phyloP scores from a whole-genome alignment of 2,113 vertebrate genomes.

The Zosterops pallidus region DNA sequence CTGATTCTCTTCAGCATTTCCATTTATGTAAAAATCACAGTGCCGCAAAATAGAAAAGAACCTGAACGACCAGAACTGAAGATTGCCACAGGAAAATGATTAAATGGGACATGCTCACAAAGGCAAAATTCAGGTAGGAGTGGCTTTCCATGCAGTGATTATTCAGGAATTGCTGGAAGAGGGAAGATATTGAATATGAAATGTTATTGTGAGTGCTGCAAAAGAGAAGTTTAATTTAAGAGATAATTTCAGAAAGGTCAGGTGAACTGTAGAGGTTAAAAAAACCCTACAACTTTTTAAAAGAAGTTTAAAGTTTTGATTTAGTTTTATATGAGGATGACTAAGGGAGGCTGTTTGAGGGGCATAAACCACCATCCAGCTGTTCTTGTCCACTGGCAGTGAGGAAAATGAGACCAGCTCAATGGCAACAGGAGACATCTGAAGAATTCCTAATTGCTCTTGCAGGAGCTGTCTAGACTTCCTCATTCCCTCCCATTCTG shows the following conservation, averaged over 20 bases:
- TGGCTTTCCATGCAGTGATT: neutral
- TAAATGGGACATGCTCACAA: neutral
- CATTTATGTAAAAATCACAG: neutral
- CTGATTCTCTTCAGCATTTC: neutral
- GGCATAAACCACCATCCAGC: neutral
- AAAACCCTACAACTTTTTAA: neutral
- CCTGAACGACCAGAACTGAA: neutral
- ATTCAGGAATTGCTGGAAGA: neutral
- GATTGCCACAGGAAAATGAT: neutral
- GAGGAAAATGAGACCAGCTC: neutral
- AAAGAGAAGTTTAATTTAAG: neutral
- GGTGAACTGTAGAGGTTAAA: neutral
- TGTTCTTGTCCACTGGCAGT: neutral
- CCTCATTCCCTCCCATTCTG: neutral
- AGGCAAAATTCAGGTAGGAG: neutral
- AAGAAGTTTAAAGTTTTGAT: neutral
- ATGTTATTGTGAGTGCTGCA: neutral
- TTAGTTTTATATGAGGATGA: neutral
- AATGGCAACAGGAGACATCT: neutral
- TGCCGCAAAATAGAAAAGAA: neutral
- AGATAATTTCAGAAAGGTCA: neutral
- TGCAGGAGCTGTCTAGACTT: neutral
- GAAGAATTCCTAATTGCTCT: neutral
- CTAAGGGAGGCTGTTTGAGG: neutral
- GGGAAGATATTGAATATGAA: accelerated